A percentile compares a stretch with the other conserved stretches of the same genome.
Evolutionary conservation across 2,797 vertebrate species (phyloP).

Genomic region (Spinibarbus caldwelli): DNA sequence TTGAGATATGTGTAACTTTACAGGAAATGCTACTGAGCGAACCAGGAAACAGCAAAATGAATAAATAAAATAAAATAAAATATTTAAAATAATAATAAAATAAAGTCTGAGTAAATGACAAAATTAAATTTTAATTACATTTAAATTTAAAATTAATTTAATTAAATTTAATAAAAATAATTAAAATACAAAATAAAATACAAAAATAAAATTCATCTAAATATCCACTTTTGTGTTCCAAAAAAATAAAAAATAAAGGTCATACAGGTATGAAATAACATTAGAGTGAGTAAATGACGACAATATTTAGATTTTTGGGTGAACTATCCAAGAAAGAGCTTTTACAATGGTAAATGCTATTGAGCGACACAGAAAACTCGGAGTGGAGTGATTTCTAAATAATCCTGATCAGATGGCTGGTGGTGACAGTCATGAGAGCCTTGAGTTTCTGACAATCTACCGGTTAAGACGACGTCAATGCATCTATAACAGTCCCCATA

Average conservation of each 20-base stretch:
- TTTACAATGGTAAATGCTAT: not conserved
- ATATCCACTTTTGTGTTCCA: not conserved
- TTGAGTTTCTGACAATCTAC: not conserved
- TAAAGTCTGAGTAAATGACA: not conserved
- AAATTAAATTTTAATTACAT: too few relatives aligned
- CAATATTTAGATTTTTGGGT: not conserved
- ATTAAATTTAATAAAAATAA: not conserved
- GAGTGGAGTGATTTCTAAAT: not conserved
- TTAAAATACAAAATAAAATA: not conserved
- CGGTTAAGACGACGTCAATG: not conserved
- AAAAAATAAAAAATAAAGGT: not conserved
- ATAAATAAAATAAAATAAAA: not conserved
- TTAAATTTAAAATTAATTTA: too few relatives aligned
- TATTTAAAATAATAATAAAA: not conserved
- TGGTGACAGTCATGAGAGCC: not conserved
- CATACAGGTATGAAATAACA: not conserved
- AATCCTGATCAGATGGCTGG: not conserved
- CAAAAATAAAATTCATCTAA: not conserved
- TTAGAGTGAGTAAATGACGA: not conserved
- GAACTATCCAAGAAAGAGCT: not conserved
- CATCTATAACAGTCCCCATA: conserved; percentile 1
- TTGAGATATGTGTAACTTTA: not conserved
- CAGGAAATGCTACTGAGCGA: not conserved
- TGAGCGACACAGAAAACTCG: not conserved
- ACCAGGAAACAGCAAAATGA: not conserved